These are phyloP conservation scores for Corapipo altera DNA, from an alignment of 2,113 vertebrate species.

Conservation along the genomic window DNA sequence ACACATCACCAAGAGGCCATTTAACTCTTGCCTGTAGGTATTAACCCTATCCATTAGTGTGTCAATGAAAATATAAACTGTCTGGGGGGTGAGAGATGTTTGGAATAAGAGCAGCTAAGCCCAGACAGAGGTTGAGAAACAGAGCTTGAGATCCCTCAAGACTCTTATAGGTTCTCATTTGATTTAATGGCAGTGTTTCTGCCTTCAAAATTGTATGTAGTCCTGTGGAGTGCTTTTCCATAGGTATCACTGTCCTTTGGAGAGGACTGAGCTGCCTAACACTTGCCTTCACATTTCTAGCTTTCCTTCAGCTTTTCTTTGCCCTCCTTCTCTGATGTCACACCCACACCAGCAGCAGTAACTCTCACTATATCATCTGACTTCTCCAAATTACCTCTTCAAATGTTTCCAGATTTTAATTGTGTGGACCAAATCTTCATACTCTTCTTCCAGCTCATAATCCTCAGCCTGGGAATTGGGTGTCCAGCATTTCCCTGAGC, in stretches of 20 bases:
- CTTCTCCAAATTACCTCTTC: neutral
- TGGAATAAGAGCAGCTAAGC: neutral
- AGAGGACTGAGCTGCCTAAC: neutral
- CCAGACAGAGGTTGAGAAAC: neutral
- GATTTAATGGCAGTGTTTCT: neutral
- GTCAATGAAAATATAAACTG: neutral
- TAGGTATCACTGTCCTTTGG: neutral
- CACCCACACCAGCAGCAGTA: neutral
- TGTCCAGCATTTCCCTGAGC: neutral
- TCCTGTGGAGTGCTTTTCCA: neutral
- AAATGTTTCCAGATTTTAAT: neutral
- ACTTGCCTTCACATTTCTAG: neutral
- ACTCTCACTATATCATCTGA: neutral
- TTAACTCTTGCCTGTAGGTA: constrained; percentile 27
- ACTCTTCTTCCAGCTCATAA: neutral
- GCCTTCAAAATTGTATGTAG: neutral
- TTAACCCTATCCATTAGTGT: constrained; percentile 18
- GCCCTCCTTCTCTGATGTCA: neutral
- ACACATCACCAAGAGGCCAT: constrained; percentile 10
- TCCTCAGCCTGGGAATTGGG: neutral
- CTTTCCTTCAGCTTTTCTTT: neutral
- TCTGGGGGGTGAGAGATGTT: neutral
- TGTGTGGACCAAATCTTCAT: neutral
- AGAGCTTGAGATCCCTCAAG: neutral
- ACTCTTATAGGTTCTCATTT: neutral